Conservation (phyloP, 2,113 vertebrate genomes). For the Sturnira hondurensis region DNA sequence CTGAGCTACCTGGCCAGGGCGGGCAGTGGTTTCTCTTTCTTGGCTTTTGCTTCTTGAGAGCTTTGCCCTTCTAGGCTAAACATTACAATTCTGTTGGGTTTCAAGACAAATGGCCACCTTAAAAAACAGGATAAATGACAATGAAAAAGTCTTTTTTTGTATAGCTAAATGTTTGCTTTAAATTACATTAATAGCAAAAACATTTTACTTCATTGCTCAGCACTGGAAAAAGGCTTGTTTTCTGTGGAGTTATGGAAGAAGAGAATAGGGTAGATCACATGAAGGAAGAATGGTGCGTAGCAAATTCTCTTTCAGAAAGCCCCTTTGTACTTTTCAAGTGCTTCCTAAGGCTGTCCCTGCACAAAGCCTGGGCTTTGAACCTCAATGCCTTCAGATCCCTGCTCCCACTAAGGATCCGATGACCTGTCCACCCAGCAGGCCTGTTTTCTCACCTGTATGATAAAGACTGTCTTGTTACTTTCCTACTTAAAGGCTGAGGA, state of each 20-base stretch:
- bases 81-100: background rate
- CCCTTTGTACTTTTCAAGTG: background rate
- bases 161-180: background rate
- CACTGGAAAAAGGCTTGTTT: background rate
- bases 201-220: background rate
- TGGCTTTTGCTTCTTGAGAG: background rate
- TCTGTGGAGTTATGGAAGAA: background rate
- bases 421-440: background rate
- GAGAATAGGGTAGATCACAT: background rate
- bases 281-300: background rate
- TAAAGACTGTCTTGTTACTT: background rate
- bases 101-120: background rate
- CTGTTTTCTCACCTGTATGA: background rate
- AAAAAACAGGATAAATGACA: background rate
- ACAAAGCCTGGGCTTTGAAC: background rate
- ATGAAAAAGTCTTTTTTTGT: background rate
- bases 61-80: background rate
- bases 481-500: background rate
- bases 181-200: background rate
- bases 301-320: background rate
- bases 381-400: background rate
- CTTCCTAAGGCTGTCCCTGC: background rate
- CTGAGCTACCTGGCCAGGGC: too few species aligned
- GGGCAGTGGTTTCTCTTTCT: background rate
- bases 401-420: background rate